Evolutionary conservation across 2,113 vertebrate species (phyloP), one percentile per base, ranked within the genome.

Genomic region (Circaetus cinerascens): DNA sequence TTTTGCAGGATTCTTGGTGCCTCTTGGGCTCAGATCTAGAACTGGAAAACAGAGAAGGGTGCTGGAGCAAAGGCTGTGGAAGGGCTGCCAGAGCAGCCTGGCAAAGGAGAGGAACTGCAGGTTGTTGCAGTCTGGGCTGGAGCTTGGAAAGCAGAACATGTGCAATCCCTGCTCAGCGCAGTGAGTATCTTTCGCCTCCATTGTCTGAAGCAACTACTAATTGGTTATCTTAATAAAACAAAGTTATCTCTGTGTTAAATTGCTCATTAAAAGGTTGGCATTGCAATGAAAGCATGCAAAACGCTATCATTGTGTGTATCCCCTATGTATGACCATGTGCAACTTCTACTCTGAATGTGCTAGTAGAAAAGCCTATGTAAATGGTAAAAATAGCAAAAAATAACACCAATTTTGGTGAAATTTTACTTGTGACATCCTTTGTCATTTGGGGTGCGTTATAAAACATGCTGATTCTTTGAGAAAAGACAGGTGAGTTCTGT

Each of bases 241-340:
- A 11, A 29, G 34, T 26, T 45, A 7, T 25, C 32, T 26, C 26
- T 17, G 15, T 17, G 15, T 57, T 51, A 21, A n/a, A 27, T 30
- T 20, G 21, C 9, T 50, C 2, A 0, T 22, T 18, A 32, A 30
- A 22, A 48, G 41, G 21, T 12, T 64, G 57, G 36, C 4, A 9
- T n/a, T 41, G 72, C 64, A 56, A 11, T 9, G 45, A 34, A 18
- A 68, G 32, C 12, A 3, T 13, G 36, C 60, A 27, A 38, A 51
- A 43, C 25, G 36, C 59, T 32, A 1, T 8, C 9, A 0, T 7
- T 32, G 46, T 11, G 8, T 46, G 40, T 40, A 27, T 51, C 10
- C n/a, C 34, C 1, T 14, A 13, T 2, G 29, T 34, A 6, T 17
- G 5, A 23, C 60, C 8, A 2, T 1, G 22, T 27, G 19, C 66